phyloP scores from a whole-genome alignment of 2,113 vertebrate species.

The Trematocara macrostoma region DNA sequence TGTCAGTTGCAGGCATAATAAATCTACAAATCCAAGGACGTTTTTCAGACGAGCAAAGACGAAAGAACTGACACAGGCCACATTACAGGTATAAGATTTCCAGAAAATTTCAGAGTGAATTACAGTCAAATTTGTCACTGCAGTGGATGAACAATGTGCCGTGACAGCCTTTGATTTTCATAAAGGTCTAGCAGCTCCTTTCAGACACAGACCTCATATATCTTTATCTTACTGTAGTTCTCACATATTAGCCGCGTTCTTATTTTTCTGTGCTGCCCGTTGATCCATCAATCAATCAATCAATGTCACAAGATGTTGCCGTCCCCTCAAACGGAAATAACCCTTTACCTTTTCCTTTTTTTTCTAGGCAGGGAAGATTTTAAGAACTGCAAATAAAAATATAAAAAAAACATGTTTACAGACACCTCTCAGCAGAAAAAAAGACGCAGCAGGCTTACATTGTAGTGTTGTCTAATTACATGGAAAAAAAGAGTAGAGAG shows the following conservation, averaged over 20 bases:
- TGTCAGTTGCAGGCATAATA: not conserved
- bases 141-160: not conserved
- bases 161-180: not conserved
- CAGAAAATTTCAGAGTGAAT: not conserved
- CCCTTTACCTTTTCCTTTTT: not conserved
- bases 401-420: not conserved
- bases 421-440: not conserved
- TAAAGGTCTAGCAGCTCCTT: not conserved
- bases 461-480: conserved; percentile 30
- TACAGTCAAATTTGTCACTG: not conserved
- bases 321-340: not conserved
- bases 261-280: not conserved
- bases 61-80: not conserved
- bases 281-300: not conserved
- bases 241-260: not conserved
- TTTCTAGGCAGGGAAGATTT: not conserved
- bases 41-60: not conserved
- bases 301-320: not conserved
- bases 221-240: not conserved
- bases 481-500: not conserved
- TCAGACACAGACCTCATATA: not conserved
- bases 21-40: not conserved
- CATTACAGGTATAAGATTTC: not conserved
- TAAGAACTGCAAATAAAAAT: not conserved
- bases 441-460: not conserved